Conservation (phyloP, 2,797 vertebrate species). For the Trematomus bernacchii region DNA sequence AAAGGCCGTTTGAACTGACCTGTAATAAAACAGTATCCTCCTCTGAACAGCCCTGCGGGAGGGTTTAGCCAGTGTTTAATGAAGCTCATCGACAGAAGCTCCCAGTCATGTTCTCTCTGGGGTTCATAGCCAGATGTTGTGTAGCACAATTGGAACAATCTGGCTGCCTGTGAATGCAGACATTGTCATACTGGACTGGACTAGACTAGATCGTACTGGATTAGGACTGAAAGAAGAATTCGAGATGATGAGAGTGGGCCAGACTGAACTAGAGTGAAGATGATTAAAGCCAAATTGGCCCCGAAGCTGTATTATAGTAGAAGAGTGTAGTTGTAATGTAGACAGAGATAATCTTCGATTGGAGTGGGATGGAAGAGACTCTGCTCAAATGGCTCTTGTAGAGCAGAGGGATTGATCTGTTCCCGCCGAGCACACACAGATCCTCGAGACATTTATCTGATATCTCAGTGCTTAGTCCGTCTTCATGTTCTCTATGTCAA, state of each 20-base stretch:
- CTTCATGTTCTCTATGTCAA: conserved; percentile 38
- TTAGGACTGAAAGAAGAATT: conserved; percentile 24
- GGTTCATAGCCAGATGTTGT: conserved; percentile 69
- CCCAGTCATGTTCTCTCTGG: conserved; percentile 54
- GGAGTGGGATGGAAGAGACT: conserved; percentile 41
- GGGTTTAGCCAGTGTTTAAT: conserved; percentile 56
- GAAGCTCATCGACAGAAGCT: conserved; percentile 53
- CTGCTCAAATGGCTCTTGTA: conserved; percentile 53
- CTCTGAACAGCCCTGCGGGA: conserved; percentile 36
- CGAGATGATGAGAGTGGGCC: conserved; percentile 22
- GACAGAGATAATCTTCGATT: conserved; percentile 50
- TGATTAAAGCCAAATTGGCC: conserved; percentile 31
- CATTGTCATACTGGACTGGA: conserved; percentile 32
- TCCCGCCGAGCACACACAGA: conserved; percentile 50
- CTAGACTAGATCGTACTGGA: conserved; percentile 51
- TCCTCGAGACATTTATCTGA: too few species aligned
- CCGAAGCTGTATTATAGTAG: conserved; percentile 15
- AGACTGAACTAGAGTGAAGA: conserved; percentile 6
- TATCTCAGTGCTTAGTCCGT: conserved; percentile 22
- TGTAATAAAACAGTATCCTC: conserved; percentile 32
- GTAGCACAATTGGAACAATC: conserved; percentile 55
- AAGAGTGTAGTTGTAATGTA: conserved; percentile 21
- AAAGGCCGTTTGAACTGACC: conserved; percentile 26
- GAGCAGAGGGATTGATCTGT: conserved; percentile 62
- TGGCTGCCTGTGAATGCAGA: conserved; percentile 48